phyloP scores from a whole-genome alignment of 1,140 invertebrate genomes.

The Lordiphosa stackelbergi region DNA sequence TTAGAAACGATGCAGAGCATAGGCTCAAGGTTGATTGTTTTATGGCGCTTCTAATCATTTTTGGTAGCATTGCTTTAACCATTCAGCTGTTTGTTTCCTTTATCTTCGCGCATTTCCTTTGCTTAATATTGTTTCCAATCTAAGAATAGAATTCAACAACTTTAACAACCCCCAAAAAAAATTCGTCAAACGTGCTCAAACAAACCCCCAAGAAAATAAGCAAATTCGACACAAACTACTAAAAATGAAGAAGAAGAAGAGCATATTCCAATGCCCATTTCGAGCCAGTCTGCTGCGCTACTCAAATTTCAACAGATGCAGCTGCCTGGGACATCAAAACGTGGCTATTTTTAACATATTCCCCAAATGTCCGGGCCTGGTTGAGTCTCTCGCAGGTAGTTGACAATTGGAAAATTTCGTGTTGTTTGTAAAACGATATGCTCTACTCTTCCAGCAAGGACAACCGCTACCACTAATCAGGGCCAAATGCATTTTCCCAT shows the following conservation, averaged over 20 bases:
- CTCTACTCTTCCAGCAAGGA: constrained; percentile 5
- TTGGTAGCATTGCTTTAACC: too few species aligned
- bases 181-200: constrained; percentile 27
- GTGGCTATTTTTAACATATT: constrained; percentile 43
- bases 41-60: too few species aligned
- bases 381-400: constrained; percentile 46
- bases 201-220: constrained; percentile 14
- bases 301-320: constrained; percentile 53
- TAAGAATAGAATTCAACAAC: background rate
- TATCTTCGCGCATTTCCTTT: too few species aligned
- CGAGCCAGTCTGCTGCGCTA: constrained; percentile 28
- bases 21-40: too few species aligned
- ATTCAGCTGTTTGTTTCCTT: too few species aligned
- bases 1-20: too few species aligned
- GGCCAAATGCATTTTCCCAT: constrained; percentile 57
- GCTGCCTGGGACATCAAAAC: constrained; percentile 30
- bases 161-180: constrained; percentile 20
- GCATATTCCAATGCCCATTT: constrained; percentile 9
- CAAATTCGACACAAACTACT: constrained; percentile 16
- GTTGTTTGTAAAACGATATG: constrained; percentile 43
- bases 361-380: constrained; percentile 19
- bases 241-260: constrained; percentile 11
- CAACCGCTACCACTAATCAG: constrained; percentile 30
- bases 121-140: too few species aligned
- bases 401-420: constrained; percentile 44